Evolutionary conservation across 1,140 invertebrate genomes (phyloP).

Genomic region (Gonioctena quinquepunctata): DNA sequence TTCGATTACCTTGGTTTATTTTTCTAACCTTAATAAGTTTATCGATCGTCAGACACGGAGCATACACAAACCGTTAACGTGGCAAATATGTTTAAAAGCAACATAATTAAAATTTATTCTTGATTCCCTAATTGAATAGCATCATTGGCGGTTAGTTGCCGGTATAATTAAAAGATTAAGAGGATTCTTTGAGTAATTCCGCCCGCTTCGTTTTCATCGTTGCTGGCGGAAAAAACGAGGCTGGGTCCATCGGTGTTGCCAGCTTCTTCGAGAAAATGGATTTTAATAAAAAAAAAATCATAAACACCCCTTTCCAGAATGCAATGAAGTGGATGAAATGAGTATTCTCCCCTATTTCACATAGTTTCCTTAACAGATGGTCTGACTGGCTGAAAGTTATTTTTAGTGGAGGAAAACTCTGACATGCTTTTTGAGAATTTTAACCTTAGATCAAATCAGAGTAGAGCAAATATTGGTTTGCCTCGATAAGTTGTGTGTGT

Average conservation of each 20-base stretch:
- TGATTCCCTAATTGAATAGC: slow-evolving; percentile 50
- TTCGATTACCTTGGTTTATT: slow-evolving; percentile 11
- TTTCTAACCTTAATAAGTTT: slow-evolving; percentile 30
- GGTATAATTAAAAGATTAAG: slow-evolving; percentile 47
- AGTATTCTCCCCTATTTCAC: too few species aligned
- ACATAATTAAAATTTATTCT: slow-evolving; percentile 45
- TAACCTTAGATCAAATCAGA: too few species aligned
- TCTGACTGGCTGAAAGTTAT: too few species aligned
- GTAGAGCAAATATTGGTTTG: too few species aligned
- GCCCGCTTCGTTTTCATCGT: slow-evolving; percentile 36
- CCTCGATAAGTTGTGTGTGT: too few species aligned
- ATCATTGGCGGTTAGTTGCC: slow-evolving; percentile 48
- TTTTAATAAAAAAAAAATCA: too few species aligned
- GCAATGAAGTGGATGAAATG: too few species aligned
- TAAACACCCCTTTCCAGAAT: too few species aligned
- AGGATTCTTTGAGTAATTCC: slow-evolving; percentile 48
- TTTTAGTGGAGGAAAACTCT: too few species aligned
- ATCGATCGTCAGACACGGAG: slow-evolving; percentile 28
- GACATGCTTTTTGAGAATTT: too few species aligned
- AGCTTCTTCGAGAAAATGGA: too few species aligned
- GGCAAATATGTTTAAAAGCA: slow-evolving; percentile 31
- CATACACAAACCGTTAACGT: slow-evolving; percentile 30
- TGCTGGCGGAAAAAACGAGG: neutral
- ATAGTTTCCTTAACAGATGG: too few species aligned
- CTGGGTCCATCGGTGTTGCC: neutral